Conservation (phyloP, 2,888 invertebrate genomes). For the Cerastis leucographa region DNA sequence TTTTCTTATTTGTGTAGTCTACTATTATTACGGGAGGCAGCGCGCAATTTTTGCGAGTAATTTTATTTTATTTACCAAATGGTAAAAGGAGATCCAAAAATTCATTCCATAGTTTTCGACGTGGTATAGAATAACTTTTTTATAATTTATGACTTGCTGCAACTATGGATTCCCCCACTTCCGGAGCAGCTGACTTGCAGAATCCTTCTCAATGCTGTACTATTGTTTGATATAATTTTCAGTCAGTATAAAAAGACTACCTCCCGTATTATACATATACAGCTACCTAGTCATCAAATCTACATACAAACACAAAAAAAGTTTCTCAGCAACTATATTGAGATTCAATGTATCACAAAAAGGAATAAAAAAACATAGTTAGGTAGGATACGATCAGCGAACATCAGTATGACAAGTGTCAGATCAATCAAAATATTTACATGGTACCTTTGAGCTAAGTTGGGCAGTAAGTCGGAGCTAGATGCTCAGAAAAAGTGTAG, state of each 20-base stretch:
- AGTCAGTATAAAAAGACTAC: background rate
- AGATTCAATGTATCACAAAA: conserved; percentile 40
- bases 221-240: background rate
- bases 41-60: background rate
- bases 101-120: background rate
- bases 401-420: background rate
- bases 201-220: background rate
- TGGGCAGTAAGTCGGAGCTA: background rate
- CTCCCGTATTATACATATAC: background rate
- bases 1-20: too few species aligned
- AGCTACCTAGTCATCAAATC: conserved; percentile 18
- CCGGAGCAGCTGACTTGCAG: background rate
- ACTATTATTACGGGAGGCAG: background rate
- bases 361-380: conserved; percentile 7
- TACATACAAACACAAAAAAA: conserved; percentile 42
- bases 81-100: background rate
- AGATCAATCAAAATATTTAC: background rate
- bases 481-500: background rate
- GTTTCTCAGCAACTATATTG: conserved; percentile 48
- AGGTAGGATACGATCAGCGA: background rate
- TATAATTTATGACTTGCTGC: background rate
- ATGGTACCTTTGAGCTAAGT: background rate
- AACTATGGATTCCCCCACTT: background rate
- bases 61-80: background rate
- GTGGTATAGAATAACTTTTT: too few species aligned